Evolutionary conservation across 2,797 vertebrate genomes (phyloP).

Genomic region (Microtus californicus): DNA sequence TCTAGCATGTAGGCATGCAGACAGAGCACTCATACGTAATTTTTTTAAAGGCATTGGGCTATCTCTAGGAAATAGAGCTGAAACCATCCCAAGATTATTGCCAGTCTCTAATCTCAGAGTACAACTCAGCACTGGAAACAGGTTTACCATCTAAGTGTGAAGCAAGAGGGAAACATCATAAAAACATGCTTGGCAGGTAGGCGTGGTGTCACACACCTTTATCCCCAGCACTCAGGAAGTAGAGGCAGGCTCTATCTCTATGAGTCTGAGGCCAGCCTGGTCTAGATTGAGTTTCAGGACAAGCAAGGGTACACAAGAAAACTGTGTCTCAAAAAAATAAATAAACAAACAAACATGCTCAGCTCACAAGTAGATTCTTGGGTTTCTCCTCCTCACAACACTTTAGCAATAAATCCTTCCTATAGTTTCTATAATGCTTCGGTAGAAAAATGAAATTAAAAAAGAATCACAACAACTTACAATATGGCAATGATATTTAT

Average conservation of each 20-base stretch:
- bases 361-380: conserved; percentile 16
- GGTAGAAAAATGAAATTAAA: neutral
- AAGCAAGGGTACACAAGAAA: neutral
- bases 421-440: conserved; percentile 5
- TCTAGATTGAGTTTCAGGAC: neutral
- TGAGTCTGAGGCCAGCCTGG: neutral
- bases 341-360: neutral
- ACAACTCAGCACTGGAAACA: conserved; percentile 5
- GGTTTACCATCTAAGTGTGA: neutral
- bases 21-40: neutral
- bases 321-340: neutral
- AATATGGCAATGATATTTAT: conserved; percentile 75
- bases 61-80: conserved; percentile 3
- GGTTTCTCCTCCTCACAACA: conserved; percentile 9
- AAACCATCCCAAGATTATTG: conserved; percentile 6
- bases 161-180: neutral
- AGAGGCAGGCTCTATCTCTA: neutral
- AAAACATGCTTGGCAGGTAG: neutral
- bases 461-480: conserved; percentile 59
- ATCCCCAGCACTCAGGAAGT: neutral
- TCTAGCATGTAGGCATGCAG: neutral
- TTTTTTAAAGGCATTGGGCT: neutral
- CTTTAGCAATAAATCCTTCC: conserved; percentile 25
- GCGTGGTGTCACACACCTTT: neutral
- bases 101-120: neutral